A percentile compares a stretch with the other conserved stretches of the same genome.
These are phyloP conservation scores for Aplysia californica DNA, from an alignment of 1,140 invertebrate species.

Conservation along the genomic window DNA sequence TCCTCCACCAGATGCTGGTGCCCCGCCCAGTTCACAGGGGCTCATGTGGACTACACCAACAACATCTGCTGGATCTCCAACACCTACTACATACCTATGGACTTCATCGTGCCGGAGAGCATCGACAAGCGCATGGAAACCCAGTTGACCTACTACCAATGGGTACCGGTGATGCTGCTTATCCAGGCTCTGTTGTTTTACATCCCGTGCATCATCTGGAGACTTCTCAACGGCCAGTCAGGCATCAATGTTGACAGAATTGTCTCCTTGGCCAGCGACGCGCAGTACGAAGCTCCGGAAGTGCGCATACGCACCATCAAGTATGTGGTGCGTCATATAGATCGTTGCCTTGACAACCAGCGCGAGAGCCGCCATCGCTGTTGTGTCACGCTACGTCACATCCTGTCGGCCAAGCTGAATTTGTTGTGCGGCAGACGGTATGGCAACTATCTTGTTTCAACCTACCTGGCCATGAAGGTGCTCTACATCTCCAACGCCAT, in stretches of 20 bases:
- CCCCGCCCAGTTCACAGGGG: conserved; percentile 66
- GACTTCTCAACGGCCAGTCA: conserved; percentile 69
- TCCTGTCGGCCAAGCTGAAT: conserved; percentile 60
- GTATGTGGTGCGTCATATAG: conserved; percentile 65
- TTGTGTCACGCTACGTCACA: conserved; percentile 60
- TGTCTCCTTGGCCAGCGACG: conserved; percentile 54
- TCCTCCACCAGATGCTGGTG: conserved; percentile 48
- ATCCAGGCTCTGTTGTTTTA: conserved; percentile 72
- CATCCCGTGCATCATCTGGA: conserved; percentile 72
- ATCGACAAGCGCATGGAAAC: conserved; percentile 48
- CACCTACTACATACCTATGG: conserved; percentile 68
- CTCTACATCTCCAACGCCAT: conserved; percentile 71
- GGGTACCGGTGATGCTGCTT: conserved; percentile 72
- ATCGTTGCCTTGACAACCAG: conserved; percentile 65
- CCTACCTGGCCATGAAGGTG: conserved; percentile 70
- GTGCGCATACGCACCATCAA: conserved; percentile 62
- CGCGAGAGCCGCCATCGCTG: conserved; percentile 59
- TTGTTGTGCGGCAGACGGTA: conserved; percentile 67
- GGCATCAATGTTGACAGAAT: conserved; percentile 68
- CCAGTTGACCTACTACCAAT: conserved; percentile 71
- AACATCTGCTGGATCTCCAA: conserved; percentile 68
- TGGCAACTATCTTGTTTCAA: conserved; percentile 69
- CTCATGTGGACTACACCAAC: conserved; percentile 68
- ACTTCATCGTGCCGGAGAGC: conserved; percentile 51
- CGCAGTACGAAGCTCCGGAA: conserved; percentile 62